Evolutionary conservation across 2,888 invertebrate species (phyloP), one percentile per base, ranked within the genome.

Genomic region (Microctonus brassicae): DNA sequence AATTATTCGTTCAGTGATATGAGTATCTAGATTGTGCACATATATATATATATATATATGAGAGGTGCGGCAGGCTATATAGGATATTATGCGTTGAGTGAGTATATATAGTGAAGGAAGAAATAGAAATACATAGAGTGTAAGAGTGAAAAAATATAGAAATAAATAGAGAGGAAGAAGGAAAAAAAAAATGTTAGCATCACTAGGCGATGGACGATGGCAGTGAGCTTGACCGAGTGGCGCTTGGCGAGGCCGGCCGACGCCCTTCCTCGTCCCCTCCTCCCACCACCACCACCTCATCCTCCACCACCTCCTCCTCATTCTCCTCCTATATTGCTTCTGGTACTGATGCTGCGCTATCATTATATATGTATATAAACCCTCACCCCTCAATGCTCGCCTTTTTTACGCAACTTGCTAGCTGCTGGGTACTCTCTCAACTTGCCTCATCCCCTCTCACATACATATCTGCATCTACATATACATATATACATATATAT

Each of bases 171-270:
- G 55, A 47, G 78, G 79, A 76, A 78, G 78, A 77, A 77, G 76
- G 74, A 34, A 26, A 24, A 75, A 75, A 69, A 11, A 70, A 72
- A 69, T 63, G 57, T 63, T 39, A 65, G 57, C 42, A 64, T 61
- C 69, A 70, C 68, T 76, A 73, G 58, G 76, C 74, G 77, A 76
- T 78, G 75, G 81, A 83, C 77, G 82, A 83, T 83, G 83, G 84
- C 82, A 83, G 84, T 83, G 83, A 83, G 83, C 83, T 83, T 83
- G 83, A 83, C 85, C 85, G 84, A 84, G 85, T 84, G 85, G 84
- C 85, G 85, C 85, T 84, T 80, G 82, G 81, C 84, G 84, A 85
- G 84, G 84, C 84, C 84, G 83, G 85, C 85, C 85, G 85, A 85
- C 85, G 85, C 85, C 85, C 85, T 83, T 83, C 81, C 83, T 82